These are phyloP conservation scores for Cotesia typhae DNA, from an alignment of 1,140 invertebrate genomes.

Conservation along the genomic window DNA sequence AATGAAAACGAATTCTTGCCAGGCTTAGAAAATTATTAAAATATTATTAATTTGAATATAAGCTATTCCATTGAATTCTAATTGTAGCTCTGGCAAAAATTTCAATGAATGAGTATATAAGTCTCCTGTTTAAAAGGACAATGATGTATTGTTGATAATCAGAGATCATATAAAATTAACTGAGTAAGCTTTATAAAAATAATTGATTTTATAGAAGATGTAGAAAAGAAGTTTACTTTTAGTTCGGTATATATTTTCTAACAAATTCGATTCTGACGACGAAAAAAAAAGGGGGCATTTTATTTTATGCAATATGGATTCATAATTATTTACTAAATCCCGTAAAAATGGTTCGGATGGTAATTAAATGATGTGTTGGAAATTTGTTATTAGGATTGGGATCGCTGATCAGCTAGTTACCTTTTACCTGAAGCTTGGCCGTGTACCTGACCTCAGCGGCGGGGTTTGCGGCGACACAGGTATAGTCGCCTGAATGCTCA, in stretches of 20 bases:
- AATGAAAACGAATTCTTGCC: conserved; percentile 17
- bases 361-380: background rate
- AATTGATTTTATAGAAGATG: no score
- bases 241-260: no score
- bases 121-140: background rate
- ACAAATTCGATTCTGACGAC: no score
- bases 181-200: background rate
- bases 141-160: conserved; percentile 13
- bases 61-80: background rate
- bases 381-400: conserved; percentile 25
- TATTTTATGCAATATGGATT: no score
- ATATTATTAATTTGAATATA: conserved; percentile 1
- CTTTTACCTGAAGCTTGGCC: conserved; percentile 83
- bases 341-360: no score
- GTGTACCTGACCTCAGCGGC: conserved; percentile 82
- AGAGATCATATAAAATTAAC: background rate
- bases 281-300: no score
- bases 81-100: conserved; percentile 12
- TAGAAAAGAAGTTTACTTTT: no score
- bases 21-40: conserved; percentile 2
- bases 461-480: conserved; percentile 81
- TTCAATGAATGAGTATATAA: background rate
- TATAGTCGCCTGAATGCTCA: conserved; percentile 81
- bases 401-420: conserved; percentile 71
- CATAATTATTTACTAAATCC: no score